phyloP scores from a whole-genome alignment of 2,797 vertebrate species.

The Arctocebus calabarensis region DNA sequence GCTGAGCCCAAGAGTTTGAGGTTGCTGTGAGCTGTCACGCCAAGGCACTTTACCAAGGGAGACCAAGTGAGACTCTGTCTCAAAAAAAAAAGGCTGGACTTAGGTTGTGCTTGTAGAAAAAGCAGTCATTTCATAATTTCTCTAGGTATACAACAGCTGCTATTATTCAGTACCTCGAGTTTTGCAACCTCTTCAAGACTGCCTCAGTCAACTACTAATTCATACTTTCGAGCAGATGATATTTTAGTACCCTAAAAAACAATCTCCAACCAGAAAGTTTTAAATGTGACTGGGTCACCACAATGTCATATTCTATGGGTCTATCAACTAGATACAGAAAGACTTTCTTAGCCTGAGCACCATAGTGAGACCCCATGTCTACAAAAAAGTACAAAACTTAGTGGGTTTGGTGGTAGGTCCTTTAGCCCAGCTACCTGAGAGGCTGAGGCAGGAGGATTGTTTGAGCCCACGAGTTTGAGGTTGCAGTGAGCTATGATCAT shows the following conservation, averaged over 20 bases:
- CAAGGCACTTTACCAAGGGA: too few relatives aligned
- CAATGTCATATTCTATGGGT: background rate
- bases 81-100: too few relatives aligned
- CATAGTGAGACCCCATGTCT: background rate
- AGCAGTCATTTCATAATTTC: background rate
- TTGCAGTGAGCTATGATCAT: background rate
- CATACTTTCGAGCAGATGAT: slow-evolving; percentile 20
- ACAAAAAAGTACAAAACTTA: background rate
- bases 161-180: background rate
- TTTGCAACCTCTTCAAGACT: background rate
- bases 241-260: slow-evolving; percentile 47
- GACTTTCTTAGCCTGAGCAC: background rate
- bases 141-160: background rate
- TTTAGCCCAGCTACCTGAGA: background rate
- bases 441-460: background rate
- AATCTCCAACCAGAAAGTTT: slow-evolving; percentile 51
- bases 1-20: too few relatives aligned
- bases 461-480: background rate
- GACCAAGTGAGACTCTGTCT: too few relatives aligned
- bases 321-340: background rate
- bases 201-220: slow-evolving; percentile 28
- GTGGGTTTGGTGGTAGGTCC: background rate
- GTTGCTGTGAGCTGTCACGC: too few relatives aligned
- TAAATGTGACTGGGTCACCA: background rate
- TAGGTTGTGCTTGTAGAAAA: background rate